Conservation (phyloP, 2,797 vertebrate genomes). For the Acrossocheilus fasciatus region DNA sequence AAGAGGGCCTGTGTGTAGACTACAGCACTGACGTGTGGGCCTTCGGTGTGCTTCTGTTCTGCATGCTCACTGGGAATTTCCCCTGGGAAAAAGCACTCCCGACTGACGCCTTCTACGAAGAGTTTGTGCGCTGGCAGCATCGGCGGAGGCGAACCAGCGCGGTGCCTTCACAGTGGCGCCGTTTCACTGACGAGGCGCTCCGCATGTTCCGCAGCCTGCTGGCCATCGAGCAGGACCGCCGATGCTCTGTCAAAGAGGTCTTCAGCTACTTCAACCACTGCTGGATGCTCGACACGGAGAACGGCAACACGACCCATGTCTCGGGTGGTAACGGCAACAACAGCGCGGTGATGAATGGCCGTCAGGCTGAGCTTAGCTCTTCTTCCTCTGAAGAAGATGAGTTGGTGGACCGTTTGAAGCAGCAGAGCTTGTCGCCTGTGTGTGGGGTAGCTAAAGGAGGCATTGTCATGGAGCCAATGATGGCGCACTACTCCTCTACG, state of each 20-base stretch:
- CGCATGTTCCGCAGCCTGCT: constrained; percentile 85
- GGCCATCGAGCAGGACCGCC: constrained; percentile 80
- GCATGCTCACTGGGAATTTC: constrained; percentile 88
- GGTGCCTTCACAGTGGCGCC: constrained; percentile 85
- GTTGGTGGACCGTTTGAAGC: constrained; percentile 83
- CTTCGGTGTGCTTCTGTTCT: constrained; percentile 87
- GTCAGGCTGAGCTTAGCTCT: constrained; percentile 58
- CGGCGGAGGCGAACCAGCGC: constrained; percentile 67
- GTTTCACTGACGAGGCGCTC: constrained; percentile 84
- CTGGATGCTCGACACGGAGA: constrained; percentile 82
- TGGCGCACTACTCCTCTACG: constrained; percentile 78
- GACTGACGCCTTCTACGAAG: constrained; percentile 84
- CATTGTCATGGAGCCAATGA: constrained; percentile 73
- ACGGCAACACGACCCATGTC: constrained; percentile 64
- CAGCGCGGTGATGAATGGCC: constrained; percentile 23
- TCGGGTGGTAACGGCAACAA: constrained; percentile 50
- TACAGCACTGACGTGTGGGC: constrained; percentile 88
- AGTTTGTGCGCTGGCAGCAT: constrained; percentile 86
- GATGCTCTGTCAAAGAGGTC: constrained; percentile 85
- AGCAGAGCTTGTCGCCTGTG: constrained; percentile 79
- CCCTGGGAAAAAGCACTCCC: constrained; percentile 88
- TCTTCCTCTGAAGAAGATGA: constrained; percentile 76
- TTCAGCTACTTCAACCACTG: constrained; percentile 83
- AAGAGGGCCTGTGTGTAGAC: constrained; percentile 85
- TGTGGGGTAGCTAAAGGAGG: constrained; percentile 66